A percentile compares a stretch with the other conserved stretches of the same genome.
These are phyloP conservation scores for Shinisaurus crocodilurus DNA, from an alignment of 2,113 vertebrate genomes.

Conservation along the genomic window DNA sequence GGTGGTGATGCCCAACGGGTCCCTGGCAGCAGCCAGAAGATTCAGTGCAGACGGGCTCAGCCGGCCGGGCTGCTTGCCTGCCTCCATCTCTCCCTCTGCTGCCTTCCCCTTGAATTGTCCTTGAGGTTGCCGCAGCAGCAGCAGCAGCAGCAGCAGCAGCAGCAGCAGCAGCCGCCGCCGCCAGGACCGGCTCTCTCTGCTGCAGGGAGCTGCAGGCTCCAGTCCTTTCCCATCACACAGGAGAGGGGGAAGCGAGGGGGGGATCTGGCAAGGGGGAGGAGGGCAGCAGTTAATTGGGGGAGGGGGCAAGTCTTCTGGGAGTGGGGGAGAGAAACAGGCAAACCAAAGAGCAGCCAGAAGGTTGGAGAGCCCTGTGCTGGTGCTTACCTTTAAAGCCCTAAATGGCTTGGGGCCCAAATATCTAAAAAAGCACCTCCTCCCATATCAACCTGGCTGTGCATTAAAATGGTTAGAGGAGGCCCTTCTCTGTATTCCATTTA, in stretches of 20 bases:
- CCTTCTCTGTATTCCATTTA: too few relatives aligned
- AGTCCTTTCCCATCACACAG: neutral
- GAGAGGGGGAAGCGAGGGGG: neutral
- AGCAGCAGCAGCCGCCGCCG: too few relatives aligned
- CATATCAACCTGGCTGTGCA: neutral
- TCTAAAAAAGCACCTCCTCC: neutral
- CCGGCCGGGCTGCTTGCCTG: neutral
- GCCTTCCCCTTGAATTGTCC: conserved; percentile 37
- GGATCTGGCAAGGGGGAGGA: neutral
- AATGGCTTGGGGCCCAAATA: neutral
- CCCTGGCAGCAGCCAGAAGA: neutral
- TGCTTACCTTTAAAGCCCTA: neutral
- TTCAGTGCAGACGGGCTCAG: neutral
- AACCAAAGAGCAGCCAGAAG: neutral
- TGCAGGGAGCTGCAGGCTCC: conserved; percentile 11
- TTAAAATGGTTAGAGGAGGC: neutral
- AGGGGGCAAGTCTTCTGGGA: too few relatives aligned
- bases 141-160: too few relatives aligned
- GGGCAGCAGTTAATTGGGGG: neutral
- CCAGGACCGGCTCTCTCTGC: neutral
- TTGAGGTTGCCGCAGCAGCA: conserved; percentile 24
- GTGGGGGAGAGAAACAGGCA: neutral
- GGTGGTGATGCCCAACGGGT: neutral
- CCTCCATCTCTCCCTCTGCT: neutral
- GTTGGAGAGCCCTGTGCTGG: neutral